phyloP scores from a whole-genome alignment of 37 sponge, comb jelly and placozoan genomes.

The Oscarella lobularis region DNA sequence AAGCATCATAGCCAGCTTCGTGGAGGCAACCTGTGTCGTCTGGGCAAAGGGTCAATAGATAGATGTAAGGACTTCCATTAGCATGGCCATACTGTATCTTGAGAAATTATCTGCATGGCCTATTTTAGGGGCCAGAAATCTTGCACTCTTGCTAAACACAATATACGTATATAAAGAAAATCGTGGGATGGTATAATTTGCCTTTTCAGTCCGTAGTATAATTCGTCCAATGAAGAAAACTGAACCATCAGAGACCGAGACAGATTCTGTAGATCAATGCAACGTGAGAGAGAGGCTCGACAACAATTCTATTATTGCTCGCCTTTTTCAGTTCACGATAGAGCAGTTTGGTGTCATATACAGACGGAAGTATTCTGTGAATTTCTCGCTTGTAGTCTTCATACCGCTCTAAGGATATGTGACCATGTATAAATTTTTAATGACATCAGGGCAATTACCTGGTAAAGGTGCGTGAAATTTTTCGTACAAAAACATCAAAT shows the following conservation, averaged over 20 bases:
- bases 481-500: not conserved
- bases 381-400: not conserved
- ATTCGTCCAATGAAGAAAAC: not conserved
- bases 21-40: not conserved
- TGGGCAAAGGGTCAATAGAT: not conserved
- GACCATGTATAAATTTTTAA: not conserved
- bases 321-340: not conserved
- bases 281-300: too few species aligned
- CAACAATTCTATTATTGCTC: too few species aligned
- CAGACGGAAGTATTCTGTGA: not conserved
- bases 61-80: not conserved
- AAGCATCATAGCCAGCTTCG: not conserved
- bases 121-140: not conserved
- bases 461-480: not conserved
- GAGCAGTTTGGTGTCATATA: not conserved
- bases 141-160: not conserved
- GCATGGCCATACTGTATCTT: not conserved
- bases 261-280: too few species aligned
- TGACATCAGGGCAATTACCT: not conserved
- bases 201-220: not conserved
- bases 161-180: not conserved
- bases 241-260: too few species aligned
- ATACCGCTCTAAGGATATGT: not conserved
- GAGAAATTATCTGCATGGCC: not conserved
- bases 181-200: not conserved